Evolutionary conservation across 37 sponge, comb jelly and placozoan genomes (phyloP).

Genomic region (Crambe crambe): DNA sequence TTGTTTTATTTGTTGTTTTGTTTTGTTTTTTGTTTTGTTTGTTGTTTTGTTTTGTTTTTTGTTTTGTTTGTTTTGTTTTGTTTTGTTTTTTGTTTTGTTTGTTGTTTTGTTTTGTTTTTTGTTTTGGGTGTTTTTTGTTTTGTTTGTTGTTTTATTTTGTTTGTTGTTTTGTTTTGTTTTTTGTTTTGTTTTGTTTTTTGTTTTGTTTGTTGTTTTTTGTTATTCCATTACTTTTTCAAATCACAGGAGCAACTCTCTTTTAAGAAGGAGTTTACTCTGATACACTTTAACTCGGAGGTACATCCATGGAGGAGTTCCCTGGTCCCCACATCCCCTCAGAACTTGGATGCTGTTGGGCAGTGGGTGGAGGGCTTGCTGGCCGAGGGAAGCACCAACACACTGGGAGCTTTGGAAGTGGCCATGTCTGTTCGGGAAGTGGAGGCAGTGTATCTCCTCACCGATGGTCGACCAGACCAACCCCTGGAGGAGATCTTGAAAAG

Average conservation of each 20-base stretch:
- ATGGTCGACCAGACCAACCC: slow-evolving; percentile 80
- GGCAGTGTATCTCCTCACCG: slow-evolving; percentile 88
- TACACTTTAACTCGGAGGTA: slow-evolving; percentile 63
- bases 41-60: no score
- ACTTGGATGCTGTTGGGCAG: slow-evolving; percentile 49
- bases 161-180: no score
- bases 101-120: no score
- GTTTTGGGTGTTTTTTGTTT: no score
- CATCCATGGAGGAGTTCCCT: slow-evolving; percentile 61
- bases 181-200: no score
- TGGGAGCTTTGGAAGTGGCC: slow-evolving; percentile 65
- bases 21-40: no score
- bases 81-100: no score
- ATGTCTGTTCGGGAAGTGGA: slow-evolving; percentile 52
- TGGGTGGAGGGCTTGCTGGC: slow-evolving; percentile 79
- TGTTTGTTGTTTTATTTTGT: no score
- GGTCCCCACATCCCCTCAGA: slow-evolving; percentile 61
- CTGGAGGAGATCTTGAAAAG: slow-evolving; percentile 48
- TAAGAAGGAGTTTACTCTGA: slow-evolving; percentile 63
- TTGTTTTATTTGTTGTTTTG: no score
- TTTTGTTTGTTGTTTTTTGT: no score
- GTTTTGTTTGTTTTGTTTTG: no score
- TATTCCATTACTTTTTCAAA: not conserved
- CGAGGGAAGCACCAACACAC: slow-evolving; percentile 77
- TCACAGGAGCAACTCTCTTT: slow-evolving; percentile 60